phyloP scores from a whole-genome alignment of 1,140 invertebrate genomes.

The Brachionus plicatilis region DNA sequence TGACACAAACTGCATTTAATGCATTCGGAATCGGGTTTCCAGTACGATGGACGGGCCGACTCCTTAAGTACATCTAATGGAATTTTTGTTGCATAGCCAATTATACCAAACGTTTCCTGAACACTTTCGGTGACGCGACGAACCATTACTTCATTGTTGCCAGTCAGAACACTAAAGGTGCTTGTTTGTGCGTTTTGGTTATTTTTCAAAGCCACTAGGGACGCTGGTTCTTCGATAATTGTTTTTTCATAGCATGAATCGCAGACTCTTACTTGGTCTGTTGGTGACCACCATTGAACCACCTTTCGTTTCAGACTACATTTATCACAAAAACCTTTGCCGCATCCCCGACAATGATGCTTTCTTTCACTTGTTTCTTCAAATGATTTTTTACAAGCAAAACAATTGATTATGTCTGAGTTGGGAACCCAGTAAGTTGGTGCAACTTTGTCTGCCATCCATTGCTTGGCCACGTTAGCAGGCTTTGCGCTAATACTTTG shows the following conservation, averaged over 20 bases:
- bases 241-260: slow-evolving; percentile 58
- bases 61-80: slow-evolving; percentile 69
- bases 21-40: slow-evolving; percentile 70
- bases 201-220: neutral
- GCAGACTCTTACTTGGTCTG: slow-evolving; percentile 65
- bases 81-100: slow-evolving; percentile 55
- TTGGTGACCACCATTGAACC: slow-evolving; percentile 65
- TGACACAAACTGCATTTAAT: slow-evolving; percentile 65
- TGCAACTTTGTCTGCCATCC: slow-evolving; percentile 71
- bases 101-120: slow-evolving; percentile 52
- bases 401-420: slow-evolving; percentile 67
- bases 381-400: slow-evolving; percentile 61
- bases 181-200: neutral
- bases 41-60: slow-evolving; percentile 70
- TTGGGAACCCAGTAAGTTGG: slow-evolving; percentile 77
- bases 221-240: slow-evolving; percentile 35
- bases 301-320: slow-evolving; percentile 63
- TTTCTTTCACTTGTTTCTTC: slow-evolving; percentile 54
- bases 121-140: slow-evolving; percentile 56
- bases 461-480: slow-evolving; percentile 65
- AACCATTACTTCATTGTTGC: slow-evolving; percentile 46
- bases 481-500: slow-evolving; percentile 66
- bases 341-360: slow-evolving; percentile 71
- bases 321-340: slow-evolving; percentile 66
- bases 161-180: neutral